Conservation (phyloP, 1,140 invertebrate genomes). For the Heliconius hermathena region DNA sequence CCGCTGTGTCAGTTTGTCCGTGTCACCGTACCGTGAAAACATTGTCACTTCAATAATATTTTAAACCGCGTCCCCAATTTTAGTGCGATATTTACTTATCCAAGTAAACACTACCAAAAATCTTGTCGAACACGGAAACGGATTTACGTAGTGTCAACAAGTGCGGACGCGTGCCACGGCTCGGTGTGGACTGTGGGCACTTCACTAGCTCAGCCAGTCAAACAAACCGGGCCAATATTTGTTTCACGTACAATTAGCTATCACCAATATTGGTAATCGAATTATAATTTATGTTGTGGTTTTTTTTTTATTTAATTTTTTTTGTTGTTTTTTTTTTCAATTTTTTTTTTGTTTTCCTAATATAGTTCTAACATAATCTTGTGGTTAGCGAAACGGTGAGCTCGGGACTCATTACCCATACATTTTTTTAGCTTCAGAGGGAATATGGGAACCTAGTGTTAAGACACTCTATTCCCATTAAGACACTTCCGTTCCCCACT, state of each 20-base stretch:
- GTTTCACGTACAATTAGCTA: conserved; percentile 27
- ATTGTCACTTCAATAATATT: conserved; percentile 69
- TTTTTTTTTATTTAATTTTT: not conserved
- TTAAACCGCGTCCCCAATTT: conserved; percentile 58
- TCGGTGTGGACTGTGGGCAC: not conserved
- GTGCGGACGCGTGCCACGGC: conserved; percentile 19
- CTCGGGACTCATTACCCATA: too few species aligned
- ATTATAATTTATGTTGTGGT: not conserved
- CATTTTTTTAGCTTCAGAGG: too few species aligned
- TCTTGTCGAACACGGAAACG: conserved; percentile 52
- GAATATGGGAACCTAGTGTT: too few species aligned
- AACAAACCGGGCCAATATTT: conserved; percentile 24
- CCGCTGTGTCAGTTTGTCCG: conserved; percentile 55
- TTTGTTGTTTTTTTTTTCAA: not conserved
- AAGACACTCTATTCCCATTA: too few species aligned
- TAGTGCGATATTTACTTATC: conserved; percentile 49
- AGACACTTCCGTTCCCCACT: too few species aligned
- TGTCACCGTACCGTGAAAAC: conserved; percentile 59
- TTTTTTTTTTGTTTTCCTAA: too few species aligned
- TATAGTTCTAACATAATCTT: too few species aligned
- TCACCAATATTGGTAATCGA: conserved; percentile 4
- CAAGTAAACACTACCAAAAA: conserved; percentile 58
- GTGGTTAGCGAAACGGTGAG: too few species aligned
- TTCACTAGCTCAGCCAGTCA: conserved; percentile 4
- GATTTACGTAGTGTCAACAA: conserved; percentile 56